Conservation (phyloP, 2,888 invertebrate genomes). For the Lathronympha strigana region DNA sequence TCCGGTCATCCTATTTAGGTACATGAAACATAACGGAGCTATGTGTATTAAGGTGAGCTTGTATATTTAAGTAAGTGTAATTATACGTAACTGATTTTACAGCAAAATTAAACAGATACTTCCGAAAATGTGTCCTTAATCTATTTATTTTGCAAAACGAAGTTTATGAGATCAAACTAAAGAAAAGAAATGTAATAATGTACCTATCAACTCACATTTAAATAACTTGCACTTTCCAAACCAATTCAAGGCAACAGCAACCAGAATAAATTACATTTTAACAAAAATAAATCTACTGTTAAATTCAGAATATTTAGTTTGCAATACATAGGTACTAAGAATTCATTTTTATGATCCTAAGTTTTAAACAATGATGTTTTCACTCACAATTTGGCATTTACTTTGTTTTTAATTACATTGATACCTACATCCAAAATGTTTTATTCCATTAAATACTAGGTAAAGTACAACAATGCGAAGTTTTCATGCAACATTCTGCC, state of each 20-base stretch:
- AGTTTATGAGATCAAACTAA: constrained; percentile 72
- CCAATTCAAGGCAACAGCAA: neutral
- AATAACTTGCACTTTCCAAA: neutral
- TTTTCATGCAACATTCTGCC: no score
- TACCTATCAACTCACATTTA: neutral
- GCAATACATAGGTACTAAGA: constrained; percentile 1
- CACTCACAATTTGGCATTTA: constrained; percentile 72
- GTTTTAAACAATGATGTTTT: constrained; percentile 48
- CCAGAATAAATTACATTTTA: neutral
- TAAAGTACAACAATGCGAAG: no score
- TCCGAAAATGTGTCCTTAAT: constrained; percentile 27
- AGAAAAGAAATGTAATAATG: constrained; percentile 38
- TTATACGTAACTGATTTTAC: neutral
- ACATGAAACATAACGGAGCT: no score
- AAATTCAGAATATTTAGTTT: constrained; percentile 9
- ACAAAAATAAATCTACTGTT: constrained; percentile 38
- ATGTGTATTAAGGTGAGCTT: no score
- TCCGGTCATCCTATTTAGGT: no score
- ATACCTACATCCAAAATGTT: constrained; percentile 6
- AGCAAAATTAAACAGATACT: constrained; percentile 36
- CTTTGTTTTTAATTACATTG: constrained; percentile 58
- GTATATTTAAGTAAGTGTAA: neutral
- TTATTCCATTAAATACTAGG: no score
- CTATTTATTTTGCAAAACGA: constrained; percentile 43
- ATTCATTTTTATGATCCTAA: constrained; percentile 38